Percentiles rank a stretch among this genome's conserved stretches.
Evolutionary conservation across 2,113 vertebrate species (phyloP).

Genomic region (Vulpes ferrilata): DNA sequence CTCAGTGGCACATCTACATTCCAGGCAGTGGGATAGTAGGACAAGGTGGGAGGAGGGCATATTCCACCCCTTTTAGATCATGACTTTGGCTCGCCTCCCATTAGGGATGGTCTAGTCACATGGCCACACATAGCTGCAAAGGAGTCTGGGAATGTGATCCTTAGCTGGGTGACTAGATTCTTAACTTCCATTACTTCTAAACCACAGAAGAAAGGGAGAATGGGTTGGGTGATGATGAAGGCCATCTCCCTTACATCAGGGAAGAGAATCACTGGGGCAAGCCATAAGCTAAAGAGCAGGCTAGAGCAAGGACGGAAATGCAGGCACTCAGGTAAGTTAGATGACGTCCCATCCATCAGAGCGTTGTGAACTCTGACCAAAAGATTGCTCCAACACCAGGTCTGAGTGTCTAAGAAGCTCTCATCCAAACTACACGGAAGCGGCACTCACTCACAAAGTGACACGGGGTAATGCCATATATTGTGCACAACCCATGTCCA

Average conservation of each 20-base stretch:
- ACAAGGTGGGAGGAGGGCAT: not conserved
- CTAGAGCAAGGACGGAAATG: not conserved
- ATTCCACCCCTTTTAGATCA: not conserved
- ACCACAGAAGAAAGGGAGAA: not conserved
- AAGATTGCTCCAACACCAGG: not conserved
- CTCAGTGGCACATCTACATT: not conserved
- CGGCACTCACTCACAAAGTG: not conserved
- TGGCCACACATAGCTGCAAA: constrained; percentile 49
- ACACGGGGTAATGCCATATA: not conserved
- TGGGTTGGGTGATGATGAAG: not conserved
- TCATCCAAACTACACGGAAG: not conserved
- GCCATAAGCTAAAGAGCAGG: not conserved
- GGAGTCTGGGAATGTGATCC: not conserved
- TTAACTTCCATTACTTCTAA: not conserved
- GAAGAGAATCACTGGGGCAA: not conserved
- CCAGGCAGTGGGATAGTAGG: not conserved
- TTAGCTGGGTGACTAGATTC: not conserved
- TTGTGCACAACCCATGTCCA: not conserved
- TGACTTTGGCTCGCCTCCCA: not conserved
- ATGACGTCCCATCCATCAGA: not conserved
- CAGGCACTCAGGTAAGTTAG: not conserved
- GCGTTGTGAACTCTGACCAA: not conserved
- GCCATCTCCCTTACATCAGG: not conserved
- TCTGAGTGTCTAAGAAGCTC: not conserved
- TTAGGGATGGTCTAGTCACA: not conserved